Percentiles rank a stretch among this genome's conserved stretches.
These are phyloP conservation scores for Catostylus mosaicus DNA, from an alignment of 30 jellyfish, hydroid and myxozoan genomes.

Conservation along the genomic window DNA sequence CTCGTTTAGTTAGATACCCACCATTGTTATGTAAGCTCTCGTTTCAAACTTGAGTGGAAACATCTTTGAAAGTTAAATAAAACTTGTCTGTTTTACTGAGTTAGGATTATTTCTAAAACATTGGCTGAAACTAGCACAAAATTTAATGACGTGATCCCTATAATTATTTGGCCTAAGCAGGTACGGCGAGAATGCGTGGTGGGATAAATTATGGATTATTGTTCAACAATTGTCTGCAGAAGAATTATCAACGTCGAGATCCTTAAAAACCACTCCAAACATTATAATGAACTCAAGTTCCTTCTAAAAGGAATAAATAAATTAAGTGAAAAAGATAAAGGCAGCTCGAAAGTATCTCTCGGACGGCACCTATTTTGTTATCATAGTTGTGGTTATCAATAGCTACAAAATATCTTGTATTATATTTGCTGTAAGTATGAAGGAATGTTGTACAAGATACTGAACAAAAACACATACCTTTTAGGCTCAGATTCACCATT, in stretches of 20 bases:
- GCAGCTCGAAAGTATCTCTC: neutral
- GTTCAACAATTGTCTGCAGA: neutral
- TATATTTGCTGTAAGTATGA: slow-evolving; percentile 18
- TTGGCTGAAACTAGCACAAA: neutral
- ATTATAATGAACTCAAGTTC: too few relatives aligned
- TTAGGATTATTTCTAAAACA: too few relatives aligned
- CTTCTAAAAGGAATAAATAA: neutral
- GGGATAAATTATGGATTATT: neutral
- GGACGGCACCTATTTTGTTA: slow-evolving; percentile 42
- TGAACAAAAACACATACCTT: slow-evolving; percentile 28
- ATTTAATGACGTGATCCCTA: neutral
- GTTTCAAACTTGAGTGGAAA: too few relatives aligned
- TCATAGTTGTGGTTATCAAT: slow-evolving; percentile 52
- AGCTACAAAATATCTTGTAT: slow-evolving; percentile 37
- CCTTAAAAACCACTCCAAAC: neutral
- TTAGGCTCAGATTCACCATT: slow-evolving; percentile 27
- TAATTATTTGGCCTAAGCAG: slow-evolving; percentile 2
- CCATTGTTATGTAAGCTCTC: too few relatives aligned
- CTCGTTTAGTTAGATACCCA: too few relatives aligned
- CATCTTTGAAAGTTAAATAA: too few relatives aligned
- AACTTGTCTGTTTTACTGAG: too few relatives aligned
- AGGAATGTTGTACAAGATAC: slow-evolving; percentile 7
- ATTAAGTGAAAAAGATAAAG: neutral
- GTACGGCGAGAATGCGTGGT: slow-evolving; percentile 1
- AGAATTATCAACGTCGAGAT: neutral